Base-by-base conservation (phyloP, 2,888 invertebrate genomes). In the Drosophila sordidula region DNA sequence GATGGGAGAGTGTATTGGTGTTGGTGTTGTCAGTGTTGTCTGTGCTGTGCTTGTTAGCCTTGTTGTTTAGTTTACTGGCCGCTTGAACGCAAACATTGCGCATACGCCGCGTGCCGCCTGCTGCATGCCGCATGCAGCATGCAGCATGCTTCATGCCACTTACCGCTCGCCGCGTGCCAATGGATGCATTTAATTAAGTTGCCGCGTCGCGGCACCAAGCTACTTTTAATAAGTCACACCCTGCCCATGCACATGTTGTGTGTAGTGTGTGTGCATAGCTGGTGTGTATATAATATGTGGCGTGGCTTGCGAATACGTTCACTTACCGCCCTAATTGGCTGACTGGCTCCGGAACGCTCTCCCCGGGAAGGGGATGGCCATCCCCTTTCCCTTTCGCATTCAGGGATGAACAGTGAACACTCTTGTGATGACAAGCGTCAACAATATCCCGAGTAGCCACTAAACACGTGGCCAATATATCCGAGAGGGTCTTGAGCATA, bases 131-230 rank as follows among this genome's bases (percentile, higher is more conserved):
- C 54, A 22, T 57, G 42, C 50, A 34, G 11, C 54, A 22, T 57
- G 42, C 50, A 34, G 11, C 54, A 22, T 61, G 58, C 34, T 41
- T 56, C 56, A 39, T 69, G 55, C 55, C 41, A 16, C 39, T 9
- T 49, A 70, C 64, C 45, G 42, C 64, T 29, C 52, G 51, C 54
- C 51, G 8, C 49, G 29, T 56, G 59, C 36, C 59, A 80, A 50
- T 42, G 46, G 44, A 55, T 75, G 57, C 80, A 65, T 61, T 73
- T 83, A 79, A 83, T 80, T 80, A 69, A 80, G 78, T 69, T 66
- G 78, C 62, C 57, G 54, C 75, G 22, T 34, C 38, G 49, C 18
- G 45, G 36, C 57, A 52, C 49, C 62, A 16, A 59, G 51, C 46
- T 55, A 71, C 67, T 59, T 73, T 71, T 58, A 71, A 72, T 73